Base-by-base conservation (phyloP, 1,140 invertebrate genomes). In the Streblospio benedicti region DNA sequence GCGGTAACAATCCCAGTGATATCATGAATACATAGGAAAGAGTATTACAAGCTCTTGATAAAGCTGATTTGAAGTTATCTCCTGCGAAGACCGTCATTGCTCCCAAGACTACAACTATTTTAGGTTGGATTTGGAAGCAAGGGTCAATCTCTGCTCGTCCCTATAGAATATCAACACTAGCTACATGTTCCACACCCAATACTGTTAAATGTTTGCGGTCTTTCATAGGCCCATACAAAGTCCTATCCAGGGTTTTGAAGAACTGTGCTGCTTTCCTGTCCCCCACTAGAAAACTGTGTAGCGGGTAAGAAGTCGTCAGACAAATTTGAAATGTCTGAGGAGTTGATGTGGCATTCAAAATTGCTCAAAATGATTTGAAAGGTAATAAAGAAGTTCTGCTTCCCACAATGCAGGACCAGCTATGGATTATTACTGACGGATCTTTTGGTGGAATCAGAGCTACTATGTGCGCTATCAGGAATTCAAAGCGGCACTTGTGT, bases 301-400 rank as follows among this genome's bases (percentile, higher is more conserved):
- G n/a, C n/a, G n/a, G n/a, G n/a, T n/a, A n/a, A n/a, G n/a, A n/a
- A 60, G 23, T 69, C 64, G 12, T 25, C 38, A 0, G 62, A 64
- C 5, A 62, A 62, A 27, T 43, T 64, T 18, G n/a, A 23, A 1
- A 64, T 62, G 67, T 38, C 58, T 33, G 62, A 69, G 45, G 32
- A 55, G 4, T n/a, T 57, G 23, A 12, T 12, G 6, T 35, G 57
- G 2, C 0, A 18, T 25, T 69, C 65, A 33, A 14, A 47, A 2
- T 9, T 27, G 5, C 2, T 28, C 45, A 23, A 3, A 14, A 18
- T n/a, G n/a, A n/a, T n/a, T n/a, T n/a, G n/a, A n/a, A n/a, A n/a
- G n/a, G n/a, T n/a, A n/a, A n/a, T n/a, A 2, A n/a, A 28, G n/a
- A n/a, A n/a, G n/a, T n/a, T n/a, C n/a, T n/a, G n/a, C n/a, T n/a